These are phyloP conservation scores for Danio jaintianensis DNA, from an alignment of 2,797 vertebrate genomes.

Conservation along the genomic window DNA sequence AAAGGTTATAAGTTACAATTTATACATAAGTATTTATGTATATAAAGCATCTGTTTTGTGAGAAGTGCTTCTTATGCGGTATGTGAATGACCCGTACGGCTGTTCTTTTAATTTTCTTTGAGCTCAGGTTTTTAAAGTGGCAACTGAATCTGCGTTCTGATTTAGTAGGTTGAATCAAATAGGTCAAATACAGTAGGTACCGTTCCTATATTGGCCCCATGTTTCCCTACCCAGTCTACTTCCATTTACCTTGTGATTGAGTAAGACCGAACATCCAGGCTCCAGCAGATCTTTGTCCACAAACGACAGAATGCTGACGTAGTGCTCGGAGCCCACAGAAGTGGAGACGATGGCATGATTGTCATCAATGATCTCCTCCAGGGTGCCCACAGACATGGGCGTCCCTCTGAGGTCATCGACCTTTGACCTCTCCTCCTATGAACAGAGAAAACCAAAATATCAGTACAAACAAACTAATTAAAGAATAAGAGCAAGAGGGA, in stretches of 20 bases:
- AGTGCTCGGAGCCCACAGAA: constrained; percentile 96
- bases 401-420: constrained; percentile 96
- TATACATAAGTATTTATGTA: too few species aligned
- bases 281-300: constrained; percentile 96
- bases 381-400: constrained; percentile 96
- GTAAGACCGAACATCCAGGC: constrained; percentile 94
- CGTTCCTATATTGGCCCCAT: too few species aligned
- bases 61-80: too few species aligned
- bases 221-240: too few species aligned
- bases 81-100: too few species aligned
- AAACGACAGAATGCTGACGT: constrained; percentile 96
- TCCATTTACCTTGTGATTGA: constrained; percentile 91
- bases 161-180: too few species aligned
- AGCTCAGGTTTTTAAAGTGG: too few species aligned
- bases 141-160: too few species aligned
- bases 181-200: too few species aligned
- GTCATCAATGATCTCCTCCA: constrained; percentile 98
- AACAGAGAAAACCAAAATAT: background rate
- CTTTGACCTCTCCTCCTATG: constrained; percentile 95
- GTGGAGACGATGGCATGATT: constrained; percentile 98
- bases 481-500: background rate
- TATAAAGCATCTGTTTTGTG: too few species aligned
- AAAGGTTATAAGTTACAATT: too few species aligned
- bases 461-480: background rate
- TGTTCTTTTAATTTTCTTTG: too few species aligned